Evolutionary conservation across 2,888 invertebrate genomes (phyloP).

Genomic region (Temnothorax rugatulus): DNA sequence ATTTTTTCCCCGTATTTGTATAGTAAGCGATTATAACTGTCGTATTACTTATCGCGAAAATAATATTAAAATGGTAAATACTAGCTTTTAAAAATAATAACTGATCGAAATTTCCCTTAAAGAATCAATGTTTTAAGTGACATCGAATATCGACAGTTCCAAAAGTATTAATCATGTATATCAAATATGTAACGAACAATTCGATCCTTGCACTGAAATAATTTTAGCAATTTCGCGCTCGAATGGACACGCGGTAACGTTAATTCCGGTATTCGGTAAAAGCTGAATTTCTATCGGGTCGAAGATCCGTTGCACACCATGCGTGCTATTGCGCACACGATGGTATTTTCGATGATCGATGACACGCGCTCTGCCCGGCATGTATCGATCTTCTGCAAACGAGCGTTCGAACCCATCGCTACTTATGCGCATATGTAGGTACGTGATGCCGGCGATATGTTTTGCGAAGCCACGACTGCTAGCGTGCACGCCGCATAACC

Average conservation of each 20-base stretch:
- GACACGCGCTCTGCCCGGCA: not conserved
- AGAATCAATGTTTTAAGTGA: not conserved
- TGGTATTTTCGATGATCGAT: slow-evolving; percentile 38
- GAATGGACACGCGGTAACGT: slow-evolving; percentile 3
- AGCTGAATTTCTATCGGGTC: slow-evolving; percentile 28
- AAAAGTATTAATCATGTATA: not conserved
- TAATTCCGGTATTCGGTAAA: slow-evolving; percentile 7
- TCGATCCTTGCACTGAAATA: not conserved
- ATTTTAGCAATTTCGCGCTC: slow-evolving; percentile 35
- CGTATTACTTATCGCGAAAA: slow-evolving; percentile 5
- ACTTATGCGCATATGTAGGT: not conserved
- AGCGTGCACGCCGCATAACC: slow-evolving; percentile 81
- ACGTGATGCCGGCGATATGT: slow-evolving; percentile 60
- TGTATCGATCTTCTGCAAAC: slow-evolving; percentile 39
- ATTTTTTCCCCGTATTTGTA: slow-evolving; percentile 32
- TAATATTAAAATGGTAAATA: slow-evolving; percentile 24
- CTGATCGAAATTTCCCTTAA: not conserved
- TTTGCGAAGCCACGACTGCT: slow-evolving; percentile 82
- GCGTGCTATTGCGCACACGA: slow-evolving; percentile 20
- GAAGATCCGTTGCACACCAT: slow-evolving; percentile 17
- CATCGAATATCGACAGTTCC: not conserved
- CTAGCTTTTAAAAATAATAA: not conserved
- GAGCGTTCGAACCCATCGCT: slow-evolving; percentile 53
- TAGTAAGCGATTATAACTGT: not conserved
- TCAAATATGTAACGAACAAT: slow-evolving; percentile 23